Base-by-base conservation (phyloP, 2,888 invertebrate genomes). In the Pyrgus malvae region DNA sequence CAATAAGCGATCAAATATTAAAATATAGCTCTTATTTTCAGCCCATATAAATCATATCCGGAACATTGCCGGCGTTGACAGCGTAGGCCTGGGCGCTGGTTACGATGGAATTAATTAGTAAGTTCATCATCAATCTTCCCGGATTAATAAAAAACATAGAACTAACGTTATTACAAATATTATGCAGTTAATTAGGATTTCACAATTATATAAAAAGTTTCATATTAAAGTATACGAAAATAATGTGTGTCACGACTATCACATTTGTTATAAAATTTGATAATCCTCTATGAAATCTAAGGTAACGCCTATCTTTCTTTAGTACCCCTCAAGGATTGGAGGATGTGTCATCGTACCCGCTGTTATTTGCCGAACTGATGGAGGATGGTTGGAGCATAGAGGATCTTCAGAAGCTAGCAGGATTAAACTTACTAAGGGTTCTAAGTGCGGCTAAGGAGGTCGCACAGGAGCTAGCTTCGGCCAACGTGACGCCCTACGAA, bases 21-120 rank as follows among this genome's bases (percentile, higher is more conserved):
- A 50, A 53, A 53, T 38, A 37, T 27, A 21, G 44, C 37, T 53
- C 29, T 53, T 53, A 53, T 45, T 92, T 92, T 56, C 92, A 96
- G 97, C 95, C 67, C 97, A 97, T 91, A 96, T 97, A 86, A 96
- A 97, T 92, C 96, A 97, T 90, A 95, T 97, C 76, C 92, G 95
- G 70, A 93, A 94, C 74, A 92, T 96, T 61, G 96, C 96, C 59
- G 97, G 97, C 62, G 94, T 96, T 72, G 96, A 97, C 91, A 94
- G 95, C 84, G 95, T 97, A 59, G 97, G 97, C 46, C 92, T 97
- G 60, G 97, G 97, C 60, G 96, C 96, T 57, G 97, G 96, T 69
- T 97, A 95, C 87, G 96, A 97, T 79, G 97, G 97, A 72, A 96
- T 97, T 83, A 96, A 96, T 92, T 94, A 93, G 97, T 97, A 91